Percentiles rank a stretch among this genome's conserved stretches.
phyloP scores from a whole-genome alignment of 2,888 invertebrate species.

The Vesta saturnalis region DNA sequence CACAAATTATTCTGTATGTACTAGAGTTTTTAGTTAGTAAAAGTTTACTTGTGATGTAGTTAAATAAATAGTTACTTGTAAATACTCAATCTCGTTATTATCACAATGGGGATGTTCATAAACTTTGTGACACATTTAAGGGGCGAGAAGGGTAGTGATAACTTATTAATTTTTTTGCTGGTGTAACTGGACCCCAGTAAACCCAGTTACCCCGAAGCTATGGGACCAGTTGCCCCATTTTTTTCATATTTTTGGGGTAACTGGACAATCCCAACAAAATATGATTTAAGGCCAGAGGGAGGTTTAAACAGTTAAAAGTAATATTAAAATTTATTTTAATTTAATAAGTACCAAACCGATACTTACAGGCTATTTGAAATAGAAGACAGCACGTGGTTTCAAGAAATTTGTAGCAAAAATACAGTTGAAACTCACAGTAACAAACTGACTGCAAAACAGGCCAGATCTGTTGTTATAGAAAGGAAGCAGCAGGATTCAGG shows the following conservation, averaged over 20 bases:
- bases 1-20: background rate
- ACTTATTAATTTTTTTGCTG: background rate
- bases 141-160: too few species aligned
- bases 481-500: too few species aligned
- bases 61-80: background rate
- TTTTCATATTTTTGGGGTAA: background rate
- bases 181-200: background rate
- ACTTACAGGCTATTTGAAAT: background rate
- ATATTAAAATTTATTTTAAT: background rate
- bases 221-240: background rate
- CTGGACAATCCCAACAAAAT: background rate
- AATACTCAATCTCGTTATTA: too few species aligned
- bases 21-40: too few species aligned
- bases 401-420: too few species aligned
- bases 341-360: background rate
- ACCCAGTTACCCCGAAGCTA: background rate
- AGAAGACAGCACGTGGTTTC: too few species aligned
- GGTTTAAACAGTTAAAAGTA: background rate
- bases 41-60: too few species aligned
- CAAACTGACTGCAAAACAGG: too few species aligned
- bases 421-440: too few species aligned
- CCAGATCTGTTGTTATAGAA: too few species aligned
- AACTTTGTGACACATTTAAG: too few species aligned
- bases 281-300: background rate
- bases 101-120: too few species aligned